Conservation (phyloP, 2,113 vertebrate species). For the Lanius collurio region DNA sequence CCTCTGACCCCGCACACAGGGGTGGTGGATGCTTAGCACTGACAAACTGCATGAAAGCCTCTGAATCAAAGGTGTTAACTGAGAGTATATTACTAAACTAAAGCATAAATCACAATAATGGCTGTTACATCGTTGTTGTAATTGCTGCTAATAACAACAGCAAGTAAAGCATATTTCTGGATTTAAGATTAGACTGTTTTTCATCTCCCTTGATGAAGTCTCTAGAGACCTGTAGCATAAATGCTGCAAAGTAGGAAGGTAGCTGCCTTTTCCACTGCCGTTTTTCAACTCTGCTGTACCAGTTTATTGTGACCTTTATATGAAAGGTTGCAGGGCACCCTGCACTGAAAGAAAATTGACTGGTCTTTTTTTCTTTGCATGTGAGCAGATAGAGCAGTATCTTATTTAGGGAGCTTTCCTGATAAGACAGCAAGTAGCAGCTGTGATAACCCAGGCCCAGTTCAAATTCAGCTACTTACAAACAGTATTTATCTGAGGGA, state of each 20-base stretch:
- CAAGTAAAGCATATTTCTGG: neutral
- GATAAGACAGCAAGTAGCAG: constrained; percentile 33
- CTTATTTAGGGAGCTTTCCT: constrained; percentile 30
- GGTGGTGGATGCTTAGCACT: neutral
- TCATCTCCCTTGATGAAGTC: neutral
- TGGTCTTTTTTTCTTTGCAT: neutral
- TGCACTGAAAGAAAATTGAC: neutral
- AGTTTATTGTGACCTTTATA: neutral
- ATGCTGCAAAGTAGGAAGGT: neutral
- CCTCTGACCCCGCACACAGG: neutral
- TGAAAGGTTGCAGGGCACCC: neutral
- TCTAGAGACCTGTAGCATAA: neutral
- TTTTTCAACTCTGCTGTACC: neutral
- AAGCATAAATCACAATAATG: neutral
- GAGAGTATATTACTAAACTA: neutral
- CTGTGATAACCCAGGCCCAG: neutral
- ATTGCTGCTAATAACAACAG: neutral
- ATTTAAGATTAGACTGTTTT: neutral
- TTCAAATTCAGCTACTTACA: neutral
- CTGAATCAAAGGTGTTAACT: neutral
- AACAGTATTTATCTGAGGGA: constrained; percentile 1
- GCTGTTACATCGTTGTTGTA: neutral
- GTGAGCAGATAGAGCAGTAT: neutral
- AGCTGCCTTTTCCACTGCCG: neutral
- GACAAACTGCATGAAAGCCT: neutral